Base-by-base conservation (phyloP, 2,888 invertebrate genomes). In the Orthosia incerta region DNA sequence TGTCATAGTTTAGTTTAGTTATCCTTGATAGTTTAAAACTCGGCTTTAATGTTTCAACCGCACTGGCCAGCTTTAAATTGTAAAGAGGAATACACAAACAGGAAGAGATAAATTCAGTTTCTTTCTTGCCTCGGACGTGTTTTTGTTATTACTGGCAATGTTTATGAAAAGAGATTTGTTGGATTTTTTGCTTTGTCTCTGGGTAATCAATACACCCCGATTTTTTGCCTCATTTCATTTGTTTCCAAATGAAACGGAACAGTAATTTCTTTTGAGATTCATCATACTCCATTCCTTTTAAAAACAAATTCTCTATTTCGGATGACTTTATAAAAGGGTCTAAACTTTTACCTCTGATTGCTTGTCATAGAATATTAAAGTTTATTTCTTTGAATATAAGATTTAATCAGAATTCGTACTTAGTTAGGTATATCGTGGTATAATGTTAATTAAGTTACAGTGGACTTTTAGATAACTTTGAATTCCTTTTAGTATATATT, bases 301-400 rank as follows among this genome's bases (percentile, higher is more conserved):
- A 48, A 62, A 68, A 56, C n/a, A 46, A 64, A 69, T 66, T 15
- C 39, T 39, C 53, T 45, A 63, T 69, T 68, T 60, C 23, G 20
- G 20, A 16, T 46, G 55, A 61, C 39, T 70, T 60, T 53, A 64
- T 67, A 68, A 69, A 82, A 56, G 50, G 31, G 50, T 59, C 31
- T 18, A 20, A 69, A 75, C n/a, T 75, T 78, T 71, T 71, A 75
- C 62, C 62, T 65, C 64, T 70, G 66, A 69, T 69, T 75, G 31
- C 69, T 61, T 61, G 57, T 57, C 64, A 65, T n/a, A 55, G 56
- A 84, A 84, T 56, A 61, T 57, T 73, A 55, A 79, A 83, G 79
- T 74, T 82, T 79, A 60, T 76, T 51, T 39, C 50, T 45, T 23
- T n/a, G 5, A 0, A 12, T 12, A 45, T 74, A 69, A 60, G 53